Base-by-base conservation (phyloP, 2,797 vertebrate species). In the Pipistrellus nathusii region DNA sequence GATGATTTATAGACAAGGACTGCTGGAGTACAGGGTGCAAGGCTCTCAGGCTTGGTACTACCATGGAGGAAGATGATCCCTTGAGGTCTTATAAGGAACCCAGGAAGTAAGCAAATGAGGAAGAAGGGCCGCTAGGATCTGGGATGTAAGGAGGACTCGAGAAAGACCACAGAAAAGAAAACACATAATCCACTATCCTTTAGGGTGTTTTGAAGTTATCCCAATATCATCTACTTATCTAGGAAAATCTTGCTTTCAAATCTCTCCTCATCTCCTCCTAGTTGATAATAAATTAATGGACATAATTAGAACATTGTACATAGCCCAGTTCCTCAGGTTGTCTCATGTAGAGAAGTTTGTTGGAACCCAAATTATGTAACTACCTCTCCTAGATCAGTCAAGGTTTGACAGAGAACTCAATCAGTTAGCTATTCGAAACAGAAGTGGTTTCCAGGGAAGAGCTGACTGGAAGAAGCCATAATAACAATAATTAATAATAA, bases 251-350 rank as follows among this genome's bases (percentile, higher is more conserved):
- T 85, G 41, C 62, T 92, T 92, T 94, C 71, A 80, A 69, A 72
- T 86, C 38, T 80, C 68, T 72, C 85, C 48, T 85, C 55, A 15
- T 73, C 80, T 95, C 15, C 64, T 94, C 55, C 73, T 92, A 77
- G 55, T 73, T 91, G 84, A 53, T 68, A 95, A 91, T 72, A 81
- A 86, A 92, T 90, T 91, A 94, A 95, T 91, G 72, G 59, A 38
- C n/a, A 5, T 51, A 95, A 64, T 86, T 78, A 94, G n/a, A 85
- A 81, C 35, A 86, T 91, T 90, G 81, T 41, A 77, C 69, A 81
- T 53, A 92, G n/a, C 66, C 76, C 35, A 18, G 48, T 85, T 77
- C 73, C 82, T 92, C 59, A 68, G 76, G 72, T 87, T 82, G 57
- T 82, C 66, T 94, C 73, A 30, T 92, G 68, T 68, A 93, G 64